Conservation (phyloP, 2,797 vertebrate species). For the Gastrophryne carolinensis region DNA sequence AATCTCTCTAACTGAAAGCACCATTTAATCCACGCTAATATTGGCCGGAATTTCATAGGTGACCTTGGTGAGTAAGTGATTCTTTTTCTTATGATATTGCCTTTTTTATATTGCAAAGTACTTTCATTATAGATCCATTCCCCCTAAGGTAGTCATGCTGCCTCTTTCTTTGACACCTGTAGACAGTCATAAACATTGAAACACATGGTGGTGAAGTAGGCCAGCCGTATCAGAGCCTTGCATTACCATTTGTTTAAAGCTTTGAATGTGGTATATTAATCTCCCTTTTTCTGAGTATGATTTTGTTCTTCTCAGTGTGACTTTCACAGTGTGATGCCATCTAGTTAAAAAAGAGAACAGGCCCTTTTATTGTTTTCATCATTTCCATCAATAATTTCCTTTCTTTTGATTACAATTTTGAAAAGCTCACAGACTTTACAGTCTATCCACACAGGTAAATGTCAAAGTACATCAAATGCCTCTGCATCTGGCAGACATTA, state of each 20-base stretch:
- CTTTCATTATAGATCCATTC: slow-evolving; percentile 17
- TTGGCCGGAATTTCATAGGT: slow-evolving; percentile 35
- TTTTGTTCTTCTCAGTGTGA: neutral
- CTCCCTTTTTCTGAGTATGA: neutral
- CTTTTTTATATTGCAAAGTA: slow-evolving; percentile 35
- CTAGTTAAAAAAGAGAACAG: no score
- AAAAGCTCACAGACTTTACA: no score
- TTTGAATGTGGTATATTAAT: neutral
- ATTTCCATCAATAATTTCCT: no score
- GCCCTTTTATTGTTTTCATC: no score
- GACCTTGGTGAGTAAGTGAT: slow-evolving; percentile 40
- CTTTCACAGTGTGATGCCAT: neutral
- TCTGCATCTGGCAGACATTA: no score
- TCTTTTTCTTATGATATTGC: slow-evolving; percentile 22
- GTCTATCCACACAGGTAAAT: no score
- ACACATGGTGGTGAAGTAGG: slow-evolving; percentile 8
- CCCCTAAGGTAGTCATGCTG: neutral
- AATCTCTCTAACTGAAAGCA: slow-evolving; percentile 21
- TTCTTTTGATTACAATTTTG: no score
- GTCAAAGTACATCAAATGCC: no score
- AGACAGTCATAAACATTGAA: slow-evolving; percentile 15
- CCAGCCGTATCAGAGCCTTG: neutral
- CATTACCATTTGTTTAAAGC: slow-evolving; percentile 1
- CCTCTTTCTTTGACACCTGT: slow-evolving; percentile 8
- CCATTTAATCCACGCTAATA: slow-evolving; percentile 40